Percentiles rank a stretch among this genome's conserved stretches.
These are phyloP conservation scores for Plemyria rubiginata DNA, from an alignment of 2,888 invertebrate genomes.

Conservation along the genomic window DNA sequence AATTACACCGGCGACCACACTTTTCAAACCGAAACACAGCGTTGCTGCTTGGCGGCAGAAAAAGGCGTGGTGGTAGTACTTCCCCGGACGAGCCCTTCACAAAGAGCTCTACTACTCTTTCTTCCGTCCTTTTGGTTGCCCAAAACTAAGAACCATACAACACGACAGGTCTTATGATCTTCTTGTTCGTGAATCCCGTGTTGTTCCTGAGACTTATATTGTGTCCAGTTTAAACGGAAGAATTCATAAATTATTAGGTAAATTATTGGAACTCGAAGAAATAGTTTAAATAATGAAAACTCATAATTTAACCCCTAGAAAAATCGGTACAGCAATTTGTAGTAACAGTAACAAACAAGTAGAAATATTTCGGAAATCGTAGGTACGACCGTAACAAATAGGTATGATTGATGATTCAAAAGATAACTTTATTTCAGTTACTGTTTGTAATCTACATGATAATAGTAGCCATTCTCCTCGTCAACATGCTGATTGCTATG, in stretches of 20 bases:
- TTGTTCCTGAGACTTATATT: no score
- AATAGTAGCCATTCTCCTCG: slow-evolving; percentile 96
- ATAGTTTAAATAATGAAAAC: not conserved
- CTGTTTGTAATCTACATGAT: slow-evolving; percentile 99
- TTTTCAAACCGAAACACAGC: no score
- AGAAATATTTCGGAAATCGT: not conserved
- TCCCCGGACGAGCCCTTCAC: no score
- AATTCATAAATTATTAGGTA: not conserved
- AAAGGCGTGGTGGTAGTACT: no score
- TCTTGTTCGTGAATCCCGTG: no score
- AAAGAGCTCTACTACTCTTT: no score
- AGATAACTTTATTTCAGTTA: slow-evolving; percentile 79
- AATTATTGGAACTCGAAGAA: not conserved
- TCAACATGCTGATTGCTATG: slow-evolving; percentile 99
- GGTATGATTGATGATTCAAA: slow-evolving; percentile 1
- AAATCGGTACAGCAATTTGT: not conserved
- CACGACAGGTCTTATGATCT: no score
- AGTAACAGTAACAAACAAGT: not conserved
- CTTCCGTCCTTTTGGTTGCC: no score
- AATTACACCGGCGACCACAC: no score
- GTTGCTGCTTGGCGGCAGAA: no score
- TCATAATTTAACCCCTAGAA: not conserved
- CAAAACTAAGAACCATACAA: no score
- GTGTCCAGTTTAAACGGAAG: not conserved
- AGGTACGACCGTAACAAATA: not conserved